Base-by-base conservation (phyloP, 2,797 vertebrate species). In the Trachurus trachurus region DNA sequence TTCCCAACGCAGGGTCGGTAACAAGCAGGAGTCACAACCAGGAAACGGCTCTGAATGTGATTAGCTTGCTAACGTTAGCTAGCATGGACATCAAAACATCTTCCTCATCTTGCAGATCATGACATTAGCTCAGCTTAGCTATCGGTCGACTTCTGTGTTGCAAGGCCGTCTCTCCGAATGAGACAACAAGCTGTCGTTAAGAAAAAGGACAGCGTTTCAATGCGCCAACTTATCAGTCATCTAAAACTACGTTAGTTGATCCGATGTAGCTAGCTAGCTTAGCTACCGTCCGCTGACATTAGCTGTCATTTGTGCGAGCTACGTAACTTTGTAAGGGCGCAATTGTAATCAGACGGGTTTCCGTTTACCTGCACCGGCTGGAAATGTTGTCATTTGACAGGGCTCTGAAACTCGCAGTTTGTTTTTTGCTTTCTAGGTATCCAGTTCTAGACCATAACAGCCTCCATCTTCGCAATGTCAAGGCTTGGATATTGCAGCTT, bases 401-500 rank as follows among this genome's bases (percentile, higher is more conserved):
- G 67, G 49, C 59, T 86, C 64, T 22, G 70, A 80, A 87, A 85
- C 71, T 81, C 66, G 78, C 71, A 59, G 82, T 84, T 39, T 37
- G 4, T 34, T 34, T 34, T 66, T 53, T 73, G 75, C 76, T 83
- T 53, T 81, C 71, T 66, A 9, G 54, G 66, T 71, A 71, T 85
- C 82, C 80, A 50, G 68, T n/a, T 79, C 87, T 92, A 93, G 22
- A 89, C 66, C 90, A 81, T 45, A 86, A 87, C 85, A 89, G 91
- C 88, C 87, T 90, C 90, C 93, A 93, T 94, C 90, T 90, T 93
- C 82, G 86, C 91, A 94, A 92, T 90, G 87, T 93, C 93, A 91
- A 84, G 53, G 71, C 49, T 92, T 71, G 83, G 78, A 57, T 81
- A 54, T 65, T 83, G 84, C 80, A 86, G 89, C 82, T 82, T 78